These are phyloP conservation scores for Microctonus hyperodae DNA, from an alignment of 2,888 invertebrate species.

Conservation along the genomic window DNA sequence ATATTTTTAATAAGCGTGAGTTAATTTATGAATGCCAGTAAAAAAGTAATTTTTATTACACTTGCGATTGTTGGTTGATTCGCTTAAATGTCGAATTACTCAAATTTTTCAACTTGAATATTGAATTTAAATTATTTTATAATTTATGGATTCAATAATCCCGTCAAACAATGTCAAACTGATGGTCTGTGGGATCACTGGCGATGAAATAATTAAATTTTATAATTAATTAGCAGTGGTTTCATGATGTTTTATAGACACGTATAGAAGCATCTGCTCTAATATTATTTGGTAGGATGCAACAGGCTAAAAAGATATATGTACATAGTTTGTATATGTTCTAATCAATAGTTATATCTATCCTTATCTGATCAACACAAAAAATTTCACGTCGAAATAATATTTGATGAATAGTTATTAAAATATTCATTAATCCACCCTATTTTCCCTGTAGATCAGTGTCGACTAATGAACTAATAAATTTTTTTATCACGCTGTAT, in stretches of 20 bases:
- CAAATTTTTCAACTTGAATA: too few relatives aligned
- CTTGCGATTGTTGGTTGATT: too few relatives aligned
- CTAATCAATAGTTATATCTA: not conserved
- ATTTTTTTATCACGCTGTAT: not conserved
- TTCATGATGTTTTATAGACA: not conserved
- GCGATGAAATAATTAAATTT: not conserved
- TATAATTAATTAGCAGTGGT: not conserved
- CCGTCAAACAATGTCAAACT: not conserved
- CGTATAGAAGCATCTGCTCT: not conserved
- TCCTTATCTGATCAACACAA: not conserved
- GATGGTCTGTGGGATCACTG: not conserved
- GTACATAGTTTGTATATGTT: not conserved
- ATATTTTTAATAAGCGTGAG: not conserved
- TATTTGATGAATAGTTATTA: not conserved
- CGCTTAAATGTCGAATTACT: too few relatives aligned
- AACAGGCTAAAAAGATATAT: conserved; percentile 18
- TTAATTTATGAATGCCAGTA: not conserved
- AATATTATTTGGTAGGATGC: conserved; percentile 13
- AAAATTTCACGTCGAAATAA: not conserved
- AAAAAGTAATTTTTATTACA: not conserved
- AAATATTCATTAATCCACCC: not conserved
- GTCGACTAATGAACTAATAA: not conserved
- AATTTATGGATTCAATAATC: not conserved
- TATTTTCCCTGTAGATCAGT: not conserved
- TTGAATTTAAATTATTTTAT: not conserved